Base-by-base conservation (phyloP, 2,888 invertebrate species). In the Aelia acuminata region DNA sequence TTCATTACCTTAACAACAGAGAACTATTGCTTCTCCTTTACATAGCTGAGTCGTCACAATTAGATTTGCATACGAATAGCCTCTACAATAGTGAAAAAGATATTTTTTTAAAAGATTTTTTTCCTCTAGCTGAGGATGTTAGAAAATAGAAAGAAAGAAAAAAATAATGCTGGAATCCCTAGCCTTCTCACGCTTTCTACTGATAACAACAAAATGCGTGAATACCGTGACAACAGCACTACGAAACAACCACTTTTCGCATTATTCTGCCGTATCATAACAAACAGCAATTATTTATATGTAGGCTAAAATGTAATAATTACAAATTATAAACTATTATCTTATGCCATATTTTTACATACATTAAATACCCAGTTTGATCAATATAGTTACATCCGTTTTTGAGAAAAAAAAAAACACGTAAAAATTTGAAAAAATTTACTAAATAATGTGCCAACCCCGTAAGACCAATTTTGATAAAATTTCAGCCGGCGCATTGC, bases 141-240 rank as follows among this genome's bases (percentile, higher is more conserved):
- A 70, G 63, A 70, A 70, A 70, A 70, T 70, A 70, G 35, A 70
- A 70, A 53, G 35, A 70, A 70, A 53, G n/a, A 49, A 57, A 57
- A 57, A 57, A 15, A n/a, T 3, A 49, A 1, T 0, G 26, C 63
- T 35, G 63, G 18, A 10, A 70, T 31, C 63, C 20, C 31, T 0
- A 0, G 15, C 5, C 15, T 70, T 70, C 63, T 35, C 63, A 70
- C 63, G 63, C 63, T 70, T 70, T 70, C 63, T 20, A 35, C 18
- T 18, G 31, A 70, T 70, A 70, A 70, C 63, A 35, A 70, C 31
- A 70, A 70, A 70, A 70, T 35, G 63, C 63, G 63, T 70, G 5
- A 70, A 70, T 35, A 35, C 63, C 31, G 7, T 70, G 63, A 35
- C 63, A 70, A 20, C 26, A 70, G 63, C 35, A 7, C 63, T 18